Evolutionary conservation across 1,140 invertebrate species (phyloP), one percentile per base, ranked within the genome.

Genomic region (Caligus rogercresseyi): DNA sequence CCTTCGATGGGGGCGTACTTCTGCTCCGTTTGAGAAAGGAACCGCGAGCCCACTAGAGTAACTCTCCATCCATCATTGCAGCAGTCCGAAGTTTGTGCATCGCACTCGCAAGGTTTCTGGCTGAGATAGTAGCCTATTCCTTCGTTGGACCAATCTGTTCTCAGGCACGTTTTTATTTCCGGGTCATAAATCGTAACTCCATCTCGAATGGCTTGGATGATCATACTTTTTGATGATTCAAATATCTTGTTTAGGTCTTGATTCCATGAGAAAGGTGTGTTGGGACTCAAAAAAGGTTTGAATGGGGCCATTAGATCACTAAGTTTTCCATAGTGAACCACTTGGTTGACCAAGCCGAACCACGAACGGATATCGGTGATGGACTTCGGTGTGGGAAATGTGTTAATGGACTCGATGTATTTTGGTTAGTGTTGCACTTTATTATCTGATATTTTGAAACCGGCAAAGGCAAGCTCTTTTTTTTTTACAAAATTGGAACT

Each of bases 61-160:
- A 43, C 31, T n/a, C 31, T 43, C n/a, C n/a, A 43, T 43, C 31
- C 31, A 11, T 7, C 31, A 11, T 43, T n/a, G 7, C n/a, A n/a
- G n/a, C n/a, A n/a, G n/a, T 43, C 31, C 31, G 31, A n/a, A 11
- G n/a, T 7, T 58, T 7, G n/a, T n/a, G 64, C 55, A 2, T 20
- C 7, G n/a, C 53, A 56, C 16, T 52, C 19, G 15, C 60, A 66
- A 25, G 64, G 54, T 26, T 65, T 51, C 2, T 66, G 65, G 16
- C 63, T 1, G 4, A 65, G 31, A 3, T 62, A 25, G 52, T 61
- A 65, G 1, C 64, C 64, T 15, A 65, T 54, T 2, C 64, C 57
- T 31, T 13, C 13, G 0, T 15, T 1, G n/a, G 55, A 61, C 55
- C 23, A 65, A 25, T 65, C n/a, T n/a, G n/a, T 61, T 3, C n/a